A percentile compares a stretch with the other conserved stretches of the same genome.
Evolutionary conservation across 2,797 vertebrate species (phyloP).

Genomic region (Spinibarbus caldwelli): DNA sequence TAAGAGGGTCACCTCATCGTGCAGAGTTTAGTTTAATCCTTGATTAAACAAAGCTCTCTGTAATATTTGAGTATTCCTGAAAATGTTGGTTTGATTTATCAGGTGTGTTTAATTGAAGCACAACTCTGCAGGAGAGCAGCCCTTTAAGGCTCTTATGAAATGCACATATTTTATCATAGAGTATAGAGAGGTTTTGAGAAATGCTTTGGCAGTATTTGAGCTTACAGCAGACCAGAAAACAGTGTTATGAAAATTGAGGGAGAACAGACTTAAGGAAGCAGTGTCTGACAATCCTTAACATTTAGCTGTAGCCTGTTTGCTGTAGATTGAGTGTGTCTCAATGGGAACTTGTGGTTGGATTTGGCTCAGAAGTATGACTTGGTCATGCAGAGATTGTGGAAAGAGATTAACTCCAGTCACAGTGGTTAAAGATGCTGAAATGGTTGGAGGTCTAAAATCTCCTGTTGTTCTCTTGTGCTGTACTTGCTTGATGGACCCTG

Average conservation of each 20-base stretch:
- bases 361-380: neutral
- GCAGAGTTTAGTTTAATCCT: neutral
- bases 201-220: neutral
- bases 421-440: neutral
- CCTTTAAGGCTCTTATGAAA: neutral
- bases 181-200: slow-evolving; percentile 10
- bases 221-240: neutral
- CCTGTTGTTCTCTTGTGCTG: neutral
- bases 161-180: neutral
- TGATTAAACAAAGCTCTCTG: neutral
- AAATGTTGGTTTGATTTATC: neutral
- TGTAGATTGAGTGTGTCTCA: slow-evolving; percentile 4
- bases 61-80: neutral
- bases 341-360: neutral
- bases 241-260: neutral
- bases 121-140: no score
- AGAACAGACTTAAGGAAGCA: neutral
- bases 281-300: neutral
- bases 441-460: neutral
- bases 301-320: neutral
- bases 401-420: neutral
- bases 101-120: neutral
- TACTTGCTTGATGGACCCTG: no score
- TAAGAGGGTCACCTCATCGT: neutral
- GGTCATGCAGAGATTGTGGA: slow-evolving; percentile 1